A percentile compares a stretch with the other conserved stretches of the same genome.
Conservation (phyloP, 2,113 vertebrate genomes). For the Ictalurus furcatus region DNA sequence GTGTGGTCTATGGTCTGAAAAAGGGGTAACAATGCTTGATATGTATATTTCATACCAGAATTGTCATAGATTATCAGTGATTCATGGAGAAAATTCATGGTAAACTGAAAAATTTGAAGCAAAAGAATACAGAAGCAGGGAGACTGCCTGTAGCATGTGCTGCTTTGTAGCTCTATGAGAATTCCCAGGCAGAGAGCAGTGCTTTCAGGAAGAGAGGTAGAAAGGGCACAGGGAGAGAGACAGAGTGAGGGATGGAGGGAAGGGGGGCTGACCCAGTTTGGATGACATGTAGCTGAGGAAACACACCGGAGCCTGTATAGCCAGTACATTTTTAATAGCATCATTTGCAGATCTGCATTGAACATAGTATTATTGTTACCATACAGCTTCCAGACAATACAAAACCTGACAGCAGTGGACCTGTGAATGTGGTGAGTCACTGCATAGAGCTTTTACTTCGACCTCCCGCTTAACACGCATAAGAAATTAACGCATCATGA, state of each 20-base stretch:
- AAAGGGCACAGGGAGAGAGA: conserved; percentile 35
- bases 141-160: conserved; percentile 47
- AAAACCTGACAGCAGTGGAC: conserved; percentile 6
- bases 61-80: neutral
- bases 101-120: conserved; percentile 21
- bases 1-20: neutral
- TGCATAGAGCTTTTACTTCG: conserved; percentile 45
- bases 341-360: conserved; percentile 54
- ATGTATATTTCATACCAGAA: conserved; percentile 8
- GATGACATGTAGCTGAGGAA: conserved; percentile 63
- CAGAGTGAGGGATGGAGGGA: conserved; percentile 44
- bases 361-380: conserved; percentile 30
- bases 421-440: conserved; percentile 25
- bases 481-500: conserved; percentile 59
- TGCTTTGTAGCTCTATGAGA: conserved; percentile 57
- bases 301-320: conserved; percentile 53
- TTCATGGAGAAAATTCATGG: neutral
- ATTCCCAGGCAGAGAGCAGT: conserved; percentile 55
- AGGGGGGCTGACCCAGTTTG: conserved; percentile 61
- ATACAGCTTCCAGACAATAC: neutral
- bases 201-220: conserved; percentile 53
- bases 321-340: conserved; percentile 63
- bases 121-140: conserved; percentile 52
- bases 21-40: neutral
- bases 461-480: conserved; percentile 40